Base-by-base conservation (phyloP, 2,113 vertebrate genomes). In the Lepisosteus osseus region DNA sequence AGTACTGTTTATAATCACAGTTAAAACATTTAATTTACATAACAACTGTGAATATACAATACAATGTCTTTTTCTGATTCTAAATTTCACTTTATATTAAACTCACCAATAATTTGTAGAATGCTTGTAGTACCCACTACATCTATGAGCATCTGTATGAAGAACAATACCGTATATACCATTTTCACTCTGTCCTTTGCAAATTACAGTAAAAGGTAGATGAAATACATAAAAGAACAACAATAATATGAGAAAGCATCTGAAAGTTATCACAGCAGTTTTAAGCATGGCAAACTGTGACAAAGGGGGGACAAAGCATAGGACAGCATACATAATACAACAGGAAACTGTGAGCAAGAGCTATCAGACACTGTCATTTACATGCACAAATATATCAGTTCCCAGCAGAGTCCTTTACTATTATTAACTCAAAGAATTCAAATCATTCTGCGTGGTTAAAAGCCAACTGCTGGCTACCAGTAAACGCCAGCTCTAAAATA, bases 371-470 rank as follows among this genome's bases (percentile, higher is more conserved):
- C 42, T 15, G 54, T 41, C 44, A 41, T 63, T 43, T 56, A 40
- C 54, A 41, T 62, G 14, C 59, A 14, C 47, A 45, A 65, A 44
- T 57, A 11, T 15, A 43, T 15, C 62, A 70, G 65, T 62, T 70
- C 61, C 54, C 73, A 70, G 57, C 14, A 74, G 51, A 15, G 68
- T 62, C 6, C 41, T 70, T 41, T 15, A 78, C 79, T 87, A 88
- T 88, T 90, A 86, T 88, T 89, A 86, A 86, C 82, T 76, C 72
- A 79, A 78, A 76, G 77, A 89, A 90, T 88, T 78, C 77, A 72
- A 76, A 73, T 70, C 73, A 85, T 87, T 86, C 77, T 79, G 65
- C 72, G 76, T 82, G 76, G 76, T 81, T 81, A 72, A 76, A 79
- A 74, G 76, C 71, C 79, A 83, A 83, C 74, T 71, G 75, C 72